Conservation (phyloP, 2,797 vertebrate genomes). For the Vireo griseus region DNA sequence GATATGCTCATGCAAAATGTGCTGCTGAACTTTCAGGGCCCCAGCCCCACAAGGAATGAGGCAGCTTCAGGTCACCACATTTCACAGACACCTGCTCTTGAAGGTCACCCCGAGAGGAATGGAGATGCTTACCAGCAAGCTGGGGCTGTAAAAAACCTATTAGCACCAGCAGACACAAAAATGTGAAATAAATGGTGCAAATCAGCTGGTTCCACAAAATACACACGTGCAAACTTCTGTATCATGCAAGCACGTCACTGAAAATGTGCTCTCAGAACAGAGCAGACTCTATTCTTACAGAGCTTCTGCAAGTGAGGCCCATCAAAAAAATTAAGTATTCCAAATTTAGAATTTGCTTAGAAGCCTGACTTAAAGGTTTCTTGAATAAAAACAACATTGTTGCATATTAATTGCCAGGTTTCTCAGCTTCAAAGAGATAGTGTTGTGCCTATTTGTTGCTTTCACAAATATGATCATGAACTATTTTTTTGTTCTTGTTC, state of each 20-base stretch:
- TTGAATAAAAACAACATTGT: background rate
- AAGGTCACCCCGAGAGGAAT: background rate
- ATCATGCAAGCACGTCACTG: rapidly evolving
- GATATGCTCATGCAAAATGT: background rate
- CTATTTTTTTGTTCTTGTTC: background rate
- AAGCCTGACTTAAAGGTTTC: background rate
- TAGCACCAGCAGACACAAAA: background rate
- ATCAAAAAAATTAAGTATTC: background rate
- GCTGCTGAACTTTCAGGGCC: background rate
- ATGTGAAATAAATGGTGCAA: background rate
- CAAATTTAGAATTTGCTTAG: background rate
- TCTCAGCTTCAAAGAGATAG: background rate
- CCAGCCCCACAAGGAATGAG: background rate
- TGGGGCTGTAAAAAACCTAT: background rate
- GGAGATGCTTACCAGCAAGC: background rate
- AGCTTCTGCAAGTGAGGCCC: background rate
- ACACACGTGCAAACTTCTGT: background rate
- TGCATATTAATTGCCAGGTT: background rate
- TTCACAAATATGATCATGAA: background rate
- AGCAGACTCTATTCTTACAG: background rate
- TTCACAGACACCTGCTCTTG: background rate
- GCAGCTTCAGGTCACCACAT: background rate
- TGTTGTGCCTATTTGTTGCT: background rate
- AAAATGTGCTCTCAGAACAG: background rate
- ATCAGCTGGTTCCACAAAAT: background rate